Conservation (phyloP, 2,797 vertebrate genomes). For the Masticophis lateralis region DNA sequence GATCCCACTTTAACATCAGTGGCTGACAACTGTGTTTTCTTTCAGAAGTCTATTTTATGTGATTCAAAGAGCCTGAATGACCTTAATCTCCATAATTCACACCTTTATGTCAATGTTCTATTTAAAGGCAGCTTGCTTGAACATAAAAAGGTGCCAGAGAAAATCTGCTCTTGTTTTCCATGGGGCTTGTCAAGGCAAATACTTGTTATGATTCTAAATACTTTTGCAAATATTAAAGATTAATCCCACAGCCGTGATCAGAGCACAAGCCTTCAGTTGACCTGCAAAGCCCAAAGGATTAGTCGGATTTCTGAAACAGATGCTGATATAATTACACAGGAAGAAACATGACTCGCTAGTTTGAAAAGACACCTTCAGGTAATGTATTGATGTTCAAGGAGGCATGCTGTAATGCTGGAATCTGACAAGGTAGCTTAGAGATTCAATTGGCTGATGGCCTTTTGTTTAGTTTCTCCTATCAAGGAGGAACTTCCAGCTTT, state of each 20-base stretch:
- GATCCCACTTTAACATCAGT: background rate
- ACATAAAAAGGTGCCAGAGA: slow-evolving; percentile 5
- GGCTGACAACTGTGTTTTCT: background rate
- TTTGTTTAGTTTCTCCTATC: slow-evolving; percentile 4
- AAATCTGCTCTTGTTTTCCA: background rate
- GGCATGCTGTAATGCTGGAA: slow-evolving; percentile 25
- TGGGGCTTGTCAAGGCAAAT: slow-evolving; percentile 47
- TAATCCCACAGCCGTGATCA: slow-evolving; percentile 30
- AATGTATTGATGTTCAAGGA: slow-evolving; percentile 17
- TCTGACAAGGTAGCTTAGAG: slow-evolving; percentile 32
- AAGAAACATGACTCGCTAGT: slow-evolving; percentile 32
- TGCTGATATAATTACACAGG: slow-evolving; percentile 43
- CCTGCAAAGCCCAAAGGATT: slow-evolving; percentile 39
- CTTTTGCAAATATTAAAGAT: slow-evolving; percentile 51
- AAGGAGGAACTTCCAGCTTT: slow-evolving; percentile 30
- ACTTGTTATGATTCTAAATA: slow-evolving; percentile 44
- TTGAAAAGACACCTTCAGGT: slow-evolving; percentile 47
- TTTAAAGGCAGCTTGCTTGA: slow-evolving; percentile 17
- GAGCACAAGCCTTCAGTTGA: slow-evolving; percentile 26
- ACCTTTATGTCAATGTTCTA: background rate
- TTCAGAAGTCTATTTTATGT: background rate
- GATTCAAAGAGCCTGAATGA: background rate
- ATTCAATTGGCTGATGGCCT: slow-evolving; percentile 12
- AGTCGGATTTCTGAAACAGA: slow-evolving; percentile 46
- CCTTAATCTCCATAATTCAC: slow-evolving; percentile 2